Evolutionary conservation across 1,140 invertebrate genomes (phyloP).

Genomic region (Drosophila leontia): DNA sequence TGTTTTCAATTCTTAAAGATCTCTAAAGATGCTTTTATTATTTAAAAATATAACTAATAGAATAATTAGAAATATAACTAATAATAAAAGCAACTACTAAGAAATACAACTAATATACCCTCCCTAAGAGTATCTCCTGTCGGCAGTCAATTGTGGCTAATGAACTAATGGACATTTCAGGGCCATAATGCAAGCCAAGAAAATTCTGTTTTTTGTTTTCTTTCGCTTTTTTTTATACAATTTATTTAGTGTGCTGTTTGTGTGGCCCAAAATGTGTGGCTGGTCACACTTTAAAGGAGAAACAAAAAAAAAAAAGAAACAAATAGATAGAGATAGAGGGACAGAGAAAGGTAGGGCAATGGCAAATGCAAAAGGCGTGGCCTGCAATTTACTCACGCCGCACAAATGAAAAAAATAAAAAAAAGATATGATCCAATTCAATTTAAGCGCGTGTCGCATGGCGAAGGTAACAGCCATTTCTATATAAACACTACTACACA

Average conservation of each 20-base stretch:
- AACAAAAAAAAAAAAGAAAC: background rate
- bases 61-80: too few relatives aligned
- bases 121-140: conserved; percentile 14
- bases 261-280: conserved; percentile 24
- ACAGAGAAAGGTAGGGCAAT: conserved; percentile 12
- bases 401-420: conserved; percentile 25
- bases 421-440: conserved; percentile 80
- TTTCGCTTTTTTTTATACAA: conserved; percentile 7
- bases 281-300: background rate
- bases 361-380: conserved; percentile 25
- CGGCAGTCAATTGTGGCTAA: conserved; percentile 59
- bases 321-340: background rate
- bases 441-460: conserved; percentile 80
- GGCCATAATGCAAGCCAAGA: conserved; percentile 43
- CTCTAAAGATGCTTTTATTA: background rate
- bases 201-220: conserved; percentile 30
- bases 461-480: conserved; percentile 55
- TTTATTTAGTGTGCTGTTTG: background rate
- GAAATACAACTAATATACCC: background rate
- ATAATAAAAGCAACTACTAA: too few relatives aligned
- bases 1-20: background rate
- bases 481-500: background rate
- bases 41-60: too few relatives aligned
- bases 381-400: conserved; percentile 18
- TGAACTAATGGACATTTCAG: conserved; percentile 69